Evolutionary conservation across 2,113 vertebrate genomes (phyloP).

Genomic region (Alces alces): DNA sequence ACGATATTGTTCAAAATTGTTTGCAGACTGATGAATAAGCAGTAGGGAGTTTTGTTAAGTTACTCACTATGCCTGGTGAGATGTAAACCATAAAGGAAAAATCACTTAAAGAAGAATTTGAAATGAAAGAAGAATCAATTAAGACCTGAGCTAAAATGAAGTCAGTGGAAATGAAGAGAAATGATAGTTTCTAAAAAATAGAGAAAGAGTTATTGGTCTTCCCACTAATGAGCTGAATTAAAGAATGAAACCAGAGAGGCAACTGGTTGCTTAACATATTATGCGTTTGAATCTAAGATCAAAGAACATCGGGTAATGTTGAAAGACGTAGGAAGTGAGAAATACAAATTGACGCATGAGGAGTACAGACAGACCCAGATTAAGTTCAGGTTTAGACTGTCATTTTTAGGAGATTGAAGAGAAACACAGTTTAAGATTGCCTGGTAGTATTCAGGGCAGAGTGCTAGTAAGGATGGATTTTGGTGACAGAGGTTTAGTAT

Average conservation of each 20-base stretch:
- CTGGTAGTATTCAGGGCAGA: too few species aligned
- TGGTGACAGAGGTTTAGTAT: neutral
- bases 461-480: neutral
- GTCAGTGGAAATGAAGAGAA: neutral
- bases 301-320: neutral
- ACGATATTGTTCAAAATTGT: neutral
- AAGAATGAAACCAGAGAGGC: neutral
- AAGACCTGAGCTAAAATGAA: neutral
- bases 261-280: neutral
- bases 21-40: neutral
- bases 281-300: neutral
- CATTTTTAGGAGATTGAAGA: neutral
- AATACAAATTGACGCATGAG: neutral
- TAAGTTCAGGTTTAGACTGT: neutral
- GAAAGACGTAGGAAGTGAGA: neutral
- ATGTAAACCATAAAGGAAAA: neutral
- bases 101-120: neutral
- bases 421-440: neutral
- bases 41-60: neutral
- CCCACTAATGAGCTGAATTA: neutral
- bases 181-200: neutral
- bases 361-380: neutral
- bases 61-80: neutral
- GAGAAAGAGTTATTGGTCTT: neutral
- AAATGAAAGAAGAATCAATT: neutral